Base-by-base conservation (phyloP, 2,113 vertebrate species). In the Calidris pugnax region DNA sequence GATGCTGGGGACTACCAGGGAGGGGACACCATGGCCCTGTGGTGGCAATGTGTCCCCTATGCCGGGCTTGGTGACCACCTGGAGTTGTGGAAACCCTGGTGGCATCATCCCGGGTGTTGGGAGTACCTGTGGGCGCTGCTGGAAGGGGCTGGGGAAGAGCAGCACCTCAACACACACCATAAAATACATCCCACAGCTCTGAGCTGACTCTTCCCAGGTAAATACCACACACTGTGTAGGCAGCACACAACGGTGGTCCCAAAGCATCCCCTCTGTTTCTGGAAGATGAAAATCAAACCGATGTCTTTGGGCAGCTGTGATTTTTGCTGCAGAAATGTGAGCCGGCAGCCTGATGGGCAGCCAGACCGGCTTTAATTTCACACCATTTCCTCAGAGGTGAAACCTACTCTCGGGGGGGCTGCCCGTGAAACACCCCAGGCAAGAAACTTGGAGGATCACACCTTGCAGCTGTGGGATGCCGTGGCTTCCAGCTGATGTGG, bases 141-240 rank as follows among this genome's bases (percentile, higher is more conserved):
- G 75, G 50, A n/a, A 78, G 60, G 67, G 63, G n/a, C 20, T 80
- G 80, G 63, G 84, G 53, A 27, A 12, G 63, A 76, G 53, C 66
- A 76, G 74, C 20, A 14, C 23, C 14, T 47, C 62, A 8, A 0
- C 2, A 3, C 17, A 62, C 62, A 4, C 35, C 50, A 8, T 57
- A 17, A 22, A 79, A 20, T 26, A 19, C 28, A 43, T 33, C 12
- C 32, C 37, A 2, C 5, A 21, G 66, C 48, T 51, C 79, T 11
- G 69, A 30, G 59, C 28, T 51, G 69, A 5, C 57, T 73, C 26
- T 18, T 51, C 55, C 17, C 4, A 4, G 57, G 57, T 45, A 2
- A 20, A 35, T 37, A 21, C 22, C 75, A 33, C 12, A 1, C 2
- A 0, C 7, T 12, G 0, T 4, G 4, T 22, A 9, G 26, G 63